Evolutionary conservation across 2,113 vertebrate genomes (phyloP), one percentile per base, ranked within the genome.

Genomic region (Plestiodon gilberti): DNA sequence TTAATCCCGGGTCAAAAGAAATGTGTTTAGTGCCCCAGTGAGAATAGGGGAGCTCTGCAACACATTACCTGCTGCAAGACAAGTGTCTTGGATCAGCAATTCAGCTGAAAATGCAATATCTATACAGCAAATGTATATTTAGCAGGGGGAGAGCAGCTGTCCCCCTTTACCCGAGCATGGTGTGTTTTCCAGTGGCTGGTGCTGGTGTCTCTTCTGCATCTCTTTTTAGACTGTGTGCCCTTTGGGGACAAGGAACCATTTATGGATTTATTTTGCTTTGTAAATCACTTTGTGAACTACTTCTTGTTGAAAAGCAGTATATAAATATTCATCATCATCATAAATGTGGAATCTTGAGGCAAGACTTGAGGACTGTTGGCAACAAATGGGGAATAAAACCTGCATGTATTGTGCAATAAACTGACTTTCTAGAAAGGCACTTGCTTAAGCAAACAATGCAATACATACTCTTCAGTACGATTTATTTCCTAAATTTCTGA

Each of bases 41-140:
- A 17, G 35, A 70, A 82, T 28, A 90, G 88, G 91, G 59, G 65
- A 84, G 61, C 86, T 28, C 15, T 52, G 86, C 33, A 4, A 18
- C 28, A 40, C 43, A 71, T 6, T 91, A 59, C 25, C 90, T 77
- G 35, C 90, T 77, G 35, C 33, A 80, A 25, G 23, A 62, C 20
- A 65, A 33, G 77, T 76, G 40, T 10, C 38, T 48, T 52, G 14
- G 23, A 30, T 77, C 35, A 43, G 30, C 52, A 71, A 33, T 35
- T 79, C 55, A 17, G 20, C 1, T n/a, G 87, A 81, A 55, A 59
- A 90, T 89, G 52, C 78, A 71, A 33, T 3, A 65, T 71, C 83
- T 40, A 77, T 82, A 38, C 22, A 73, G 77, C 70, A 86, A 35
- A 73, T 48, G 35, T 5, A 2, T 11, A 73, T 48, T 48, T 48